phyloP scores from a whole-genome alignment of 2,888 invertebrate genomes.

The Coremacera marginata region DNA sequence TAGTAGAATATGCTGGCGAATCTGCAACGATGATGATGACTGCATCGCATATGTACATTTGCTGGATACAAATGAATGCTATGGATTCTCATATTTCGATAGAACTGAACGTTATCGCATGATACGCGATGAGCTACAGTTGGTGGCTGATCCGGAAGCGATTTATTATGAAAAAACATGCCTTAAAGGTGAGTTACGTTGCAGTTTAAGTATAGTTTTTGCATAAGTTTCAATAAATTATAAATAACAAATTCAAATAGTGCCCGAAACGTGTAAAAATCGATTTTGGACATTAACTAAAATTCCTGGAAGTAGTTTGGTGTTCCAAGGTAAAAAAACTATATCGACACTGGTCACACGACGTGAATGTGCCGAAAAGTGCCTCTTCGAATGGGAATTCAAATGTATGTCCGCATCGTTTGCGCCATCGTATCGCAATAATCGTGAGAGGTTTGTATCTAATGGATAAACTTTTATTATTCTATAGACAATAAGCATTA shows the following conservation, averaged over 20 bases:
- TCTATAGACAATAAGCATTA: too few species aligned
- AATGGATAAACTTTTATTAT: neutral
- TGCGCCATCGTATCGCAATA: conserved; percentile 68
- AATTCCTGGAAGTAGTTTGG: conserved; percentile 80
- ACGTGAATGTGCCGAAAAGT: conserved; percentile 77
- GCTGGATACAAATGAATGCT: conserved; percentile 64
- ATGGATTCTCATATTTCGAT: conserved; percentile 64
- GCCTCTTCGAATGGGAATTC: conserved; percentile 72
- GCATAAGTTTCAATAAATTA: neutral
- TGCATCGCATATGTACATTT: conserved; percentile 67
- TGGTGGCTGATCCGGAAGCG: conserved; percentile 65
- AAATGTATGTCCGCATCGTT: conserved; percentile 74
- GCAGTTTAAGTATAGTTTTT: neutral
- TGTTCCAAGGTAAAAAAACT: conserved; percentile 76
- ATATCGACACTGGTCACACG: conserved; percentile 75
- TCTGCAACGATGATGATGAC: conserved; percentile 63
- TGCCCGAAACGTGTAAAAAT: conserved; percentile 72
- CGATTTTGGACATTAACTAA: conserved; percentile 83
- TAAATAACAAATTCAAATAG: conserved; percentile 58
- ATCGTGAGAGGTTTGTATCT: conserved; percentile 64
- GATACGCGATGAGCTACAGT: conserved; percentile 56
- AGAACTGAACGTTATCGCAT: conserved; percentile 54
- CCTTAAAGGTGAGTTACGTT: conserved; percentile 63
- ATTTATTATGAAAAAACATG: conserved; percentile 68
- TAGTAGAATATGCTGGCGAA: conserved; percentile 62